These are phyloP conservation scores for Nycticryphes semicollaris DNA, from an alignment of 2,113 vertebrate species.

Conservation along the genomic window DNA sequence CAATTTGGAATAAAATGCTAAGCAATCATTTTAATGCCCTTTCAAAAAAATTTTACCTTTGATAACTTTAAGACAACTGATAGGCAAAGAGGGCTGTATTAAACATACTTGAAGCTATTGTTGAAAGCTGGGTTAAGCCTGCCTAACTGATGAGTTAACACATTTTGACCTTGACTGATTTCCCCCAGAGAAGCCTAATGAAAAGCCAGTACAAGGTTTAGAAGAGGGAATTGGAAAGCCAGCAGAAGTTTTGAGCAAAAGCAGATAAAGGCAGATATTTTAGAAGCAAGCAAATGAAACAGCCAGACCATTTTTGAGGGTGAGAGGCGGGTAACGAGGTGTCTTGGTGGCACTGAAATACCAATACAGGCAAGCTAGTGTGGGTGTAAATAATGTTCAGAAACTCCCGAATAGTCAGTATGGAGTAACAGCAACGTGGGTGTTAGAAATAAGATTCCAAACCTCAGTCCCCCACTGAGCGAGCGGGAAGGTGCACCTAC, in stretches of 20 bases:
- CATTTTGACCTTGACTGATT: background rate
- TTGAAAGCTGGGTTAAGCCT: conserved; percentile 46
- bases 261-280: conserved; percentile 44
- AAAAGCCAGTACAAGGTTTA: conserved; percentile 27
- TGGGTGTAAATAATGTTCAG: background rate
- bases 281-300: conserved; percentile 62
- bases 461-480: background rate
- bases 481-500: background rate
- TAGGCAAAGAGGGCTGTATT: conserved; percentile 58
- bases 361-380: background rate
- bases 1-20: background rate
- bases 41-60: background rate
- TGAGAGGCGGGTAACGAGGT: background rate
- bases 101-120: background rate
- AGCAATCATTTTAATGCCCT: background rate
- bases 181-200: background rate
- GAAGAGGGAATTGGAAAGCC: conserved; percentile 34
- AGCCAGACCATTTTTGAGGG: conserved; percentile 23
- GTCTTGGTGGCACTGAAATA: conserved; percentile 8
- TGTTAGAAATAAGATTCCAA: background rate
- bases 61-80: background rate
- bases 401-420: background rate
- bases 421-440: background rate
- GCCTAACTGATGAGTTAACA: conserved; percentile 5
- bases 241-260: conserved; percentile 54